Base-by-base conservation (phyloP, 2,797 vertebrate genomes). In the Euphonia xanthogaster region DNA sequence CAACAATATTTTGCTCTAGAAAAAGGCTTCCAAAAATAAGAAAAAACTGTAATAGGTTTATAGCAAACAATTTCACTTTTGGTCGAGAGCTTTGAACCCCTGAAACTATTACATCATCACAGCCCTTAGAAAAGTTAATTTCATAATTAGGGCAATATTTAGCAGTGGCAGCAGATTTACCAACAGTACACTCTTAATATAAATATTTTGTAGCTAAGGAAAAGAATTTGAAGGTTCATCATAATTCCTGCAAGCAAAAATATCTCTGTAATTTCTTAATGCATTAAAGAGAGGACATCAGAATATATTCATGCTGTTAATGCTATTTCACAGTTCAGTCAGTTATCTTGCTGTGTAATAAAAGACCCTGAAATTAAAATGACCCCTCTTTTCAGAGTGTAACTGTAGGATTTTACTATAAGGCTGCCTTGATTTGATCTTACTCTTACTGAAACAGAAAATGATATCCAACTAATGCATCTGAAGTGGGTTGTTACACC, bases 281-380 rank as follows among this genome's bases (percentile, higher is more conserved):
- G 40, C 72, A 71, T 90, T 88, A 76, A 93, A 94, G 55, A 92
- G 88, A 94, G 91, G 82, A 94, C 65, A 87, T 72, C 71, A 80
- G 83, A 88, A 48, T 93, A 93, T 97, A 96, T 97, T 97, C 98
- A 92, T 92, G 72, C 86, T 93, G 39, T 96, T 96, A 97, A 97
- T 97, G 68, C 95, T 97, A 92, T 96, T 97, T 98, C 91, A 79
- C 63, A 96, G 71, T 97, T 97, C 94, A 96, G 18, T 96, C 94
- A 96, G 90, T 94, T 97, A 96, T 96, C 94, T 97, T 96, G 71
- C 93, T 96, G 70, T 92, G 84, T 92, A 97, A 97, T 97, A 95
- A 97, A 97, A 97, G 91, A 94, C 86, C 57, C 86, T 97, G 90
- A 97, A 97, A 97, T 98, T 97, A 97, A 97, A 98, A 96, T 97